Evolutionary conservation across 2,797 vertebrate genomes (phyloP).

Genomic region (Trachurus trachurus): DNA sequence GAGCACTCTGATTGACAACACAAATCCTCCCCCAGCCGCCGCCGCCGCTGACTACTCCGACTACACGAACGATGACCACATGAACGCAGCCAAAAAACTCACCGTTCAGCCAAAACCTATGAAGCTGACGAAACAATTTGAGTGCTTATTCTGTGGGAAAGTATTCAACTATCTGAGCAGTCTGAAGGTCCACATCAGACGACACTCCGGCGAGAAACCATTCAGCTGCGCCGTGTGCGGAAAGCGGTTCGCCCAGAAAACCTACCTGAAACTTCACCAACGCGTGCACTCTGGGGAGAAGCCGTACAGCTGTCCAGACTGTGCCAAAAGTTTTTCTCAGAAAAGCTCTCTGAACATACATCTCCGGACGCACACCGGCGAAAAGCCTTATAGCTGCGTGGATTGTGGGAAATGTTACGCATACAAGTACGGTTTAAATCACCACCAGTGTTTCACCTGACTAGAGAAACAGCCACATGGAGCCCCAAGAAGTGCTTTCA

Average conservation of each 20-base stretch:
- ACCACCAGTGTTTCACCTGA: constrained; percentile 85
- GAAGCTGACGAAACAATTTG: constrained; percentile 79
- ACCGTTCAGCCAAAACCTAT: constrained; percentile 47
- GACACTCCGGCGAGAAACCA: constrained; percentile 87
- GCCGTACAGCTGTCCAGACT: constrained; percentile 86
- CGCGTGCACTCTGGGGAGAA: constrained; percentile 88
- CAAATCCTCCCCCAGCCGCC: constrained; percentile 45
- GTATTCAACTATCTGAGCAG: constrained; percentile 86
- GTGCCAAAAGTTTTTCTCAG: constrained; percentile 87
- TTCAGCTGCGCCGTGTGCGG: constrained; percentile 86
- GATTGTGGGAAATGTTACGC: constrained; percentile 88
- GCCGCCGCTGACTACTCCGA: constrained; percentile 45
- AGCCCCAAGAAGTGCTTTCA: constrained; percentile 23
- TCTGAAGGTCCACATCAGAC: constrained; percentile 86
- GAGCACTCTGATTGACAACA: constrained; percentile 62
- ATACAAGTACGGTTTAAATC: constrained; percentile 87
- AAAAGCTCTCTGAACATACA: constrained; percentile 89
- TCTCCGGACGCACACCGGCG: constrained; percentile 86
- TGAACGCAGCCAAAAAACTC: constrained; percentile 64
- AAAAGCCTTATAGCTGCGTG: constrained; percentile 88
- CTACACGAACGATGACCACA: constrained; percentile 58
- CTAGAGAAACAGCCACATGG: background rate
- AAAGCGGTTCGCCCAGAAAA: constrained; percentile 87
- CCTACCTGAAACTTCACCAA: constrained; percentile 86
- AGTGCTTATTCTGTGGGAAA: constrained; percentile 87